phyloP scores from a whole-genome alignment of 2,113 vertebrate genomes.

The Rhagologus leucostigma region DNA sequence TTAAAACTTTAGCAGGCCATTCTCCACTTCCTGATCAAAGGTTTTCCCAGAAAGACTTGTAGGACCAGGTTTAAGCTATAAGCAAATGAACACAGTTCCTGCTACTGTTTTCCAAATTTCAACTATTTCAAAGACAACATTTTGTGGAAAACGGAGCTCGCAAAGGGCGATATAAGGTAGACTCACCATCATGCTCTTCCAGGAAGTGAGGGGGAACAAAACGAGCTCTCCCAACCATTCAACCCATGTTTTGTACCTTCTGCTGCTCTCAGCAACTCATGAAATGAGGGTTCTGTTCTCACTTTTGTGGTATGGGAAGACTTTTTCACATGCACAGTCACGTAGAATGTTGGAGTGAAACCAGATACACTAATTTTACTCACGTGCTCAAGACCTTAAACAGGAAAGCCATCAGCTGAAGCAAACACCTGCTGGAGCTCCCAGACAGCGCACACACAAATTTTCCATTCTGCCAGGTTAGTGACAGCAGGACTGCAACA shows the following conservation, averaged over 20 bases:
- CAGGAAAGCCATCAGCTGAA: neutral
- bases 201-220: neutral
- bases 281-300: neutral
- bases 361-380: neutral
- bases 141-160: neutral
- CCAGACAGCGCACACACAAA: neutral
- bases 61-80: neutral
- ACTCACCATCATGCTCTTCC: neutral
- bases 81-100: neutral
- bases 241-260: neutral
- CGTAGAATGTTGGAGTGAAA: neutral
- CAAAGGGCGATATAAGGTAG: neutral
- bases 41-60: neutral
- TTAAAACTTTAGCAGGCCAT: neutral
- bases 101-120: neutral
- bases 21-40: neutral
- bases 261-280: neutral
- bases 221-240: neutral
- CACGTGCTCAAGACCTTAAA: neutral
- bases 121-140: neutral
- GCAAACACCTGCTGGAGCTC: neutral
- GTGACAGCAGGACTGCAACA: neutral
- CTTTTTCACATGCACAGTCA: neutral
- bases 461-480: neutral
- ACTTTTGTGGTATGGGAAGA: neutral